phyloP scores from a whole-genome alignment of 2,797 vertebrate genomes.

The Chloroceryle amazona region DNA sequence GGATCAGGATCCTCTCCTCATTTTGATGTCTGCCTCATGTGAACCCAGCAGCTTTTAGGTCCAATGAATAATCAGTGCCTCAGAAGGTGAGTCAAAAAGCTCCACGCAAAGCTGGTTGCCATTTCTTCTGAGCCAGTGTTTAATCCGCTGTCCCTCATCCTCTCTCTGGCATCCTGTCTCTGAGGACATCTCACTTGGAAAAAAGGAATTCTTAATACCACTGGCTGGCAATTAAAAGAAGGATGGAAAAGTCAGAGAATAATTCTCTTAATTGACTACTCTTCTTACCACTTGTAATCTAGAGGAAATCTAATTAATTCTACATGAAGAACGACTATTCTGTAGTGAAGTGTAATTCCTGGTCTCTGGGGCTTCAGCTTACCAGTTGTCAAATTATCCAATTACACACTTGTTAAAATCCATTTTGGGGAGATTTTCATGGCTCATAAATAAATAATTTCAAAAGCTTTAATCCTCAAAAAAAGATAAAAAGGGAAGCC shows the following conservation, averaged over 20 bases:
- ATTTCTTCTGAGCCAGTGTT: not conserved
- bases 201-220: not conserved
- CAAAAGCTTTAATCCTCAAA: conserved; percentile 15
- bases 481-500: not conserved
- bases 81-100: not conserved
- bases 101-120: accelerated
- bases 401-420: conserved; percentile 65
- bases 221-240: conserved; percentile 4
- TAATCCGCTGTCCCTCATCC: not conserved
- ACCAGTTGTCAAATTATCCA: conserved; percentile 61
- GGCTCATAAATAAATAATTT: conserved; percentile 62
- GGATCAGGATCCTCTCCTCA: not conserved
- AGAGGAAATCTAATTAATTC: conserved; percentile 73
- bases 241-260: conserved; percentile 40
- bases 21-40: not conserved
- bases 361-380: conserved; percentile 49
- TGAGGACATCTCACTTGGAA: not conserved
- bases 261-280: conserved; percentile 61
- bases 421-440: conserved; percentile 55
- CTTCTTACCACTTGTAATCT: conserved; percentile 53
- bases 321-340: conserved; percentile 43
- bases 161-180: not conserved
- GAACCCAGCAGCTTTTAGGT: not conserved
- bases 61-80: not conserved
- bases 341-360: conserved; percentile 53